Evolutionary conservation across 2,113 vertebrate genomes (phyloP).

Genomic region (Genyomyrus donnyi): DNA sequence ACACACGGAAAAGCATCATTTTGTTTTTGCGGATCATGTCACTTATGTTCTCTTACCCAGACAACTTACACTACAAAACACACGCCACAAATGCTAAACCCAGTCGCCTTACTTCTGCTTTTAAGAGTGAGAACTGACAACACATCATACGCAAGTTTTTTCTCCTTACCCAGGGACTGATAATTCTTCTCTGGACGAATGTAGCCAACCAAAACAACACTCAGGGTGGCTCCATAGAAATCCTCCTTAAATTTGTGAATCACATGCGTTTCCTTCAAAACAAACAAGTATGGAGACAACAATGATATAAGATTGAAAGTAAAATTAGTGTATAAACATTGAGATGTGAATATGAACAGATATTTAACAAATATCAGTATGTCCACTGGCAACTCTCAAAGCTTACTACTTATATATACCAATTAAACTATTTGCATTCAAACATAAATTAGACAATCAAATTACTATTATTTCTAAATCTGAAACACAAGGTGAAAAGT

Average conservation of each 20-base stretch:
- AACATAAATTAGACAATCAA: too few relatives aligned
- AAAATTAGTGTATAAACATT: neutral
- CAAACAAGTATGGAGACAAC: neutral
- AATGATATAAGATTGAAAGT: neutral
- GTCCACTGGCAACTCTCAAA: neutral
- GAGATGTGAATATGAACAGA: neutral
- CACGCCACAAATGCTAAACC: neutral
- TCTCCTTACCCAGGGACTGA: constrained; percentile 73
- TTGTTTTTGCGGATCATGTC: neutral
- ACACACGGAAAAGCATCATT: neutral
- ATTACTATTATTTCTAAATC: neutral
- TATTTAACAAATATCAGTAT: neutral
- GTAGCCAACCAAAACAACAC: constrained; percentile 81
- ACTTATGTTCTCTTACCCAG: neutral
- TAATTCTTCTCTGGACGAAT: constrained; percentile 89
- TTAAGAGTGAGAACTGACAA: neutral
- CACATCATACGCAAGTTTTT: neutral
- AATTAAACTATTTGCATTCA: neutral
- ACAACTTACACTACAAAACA: neutral
- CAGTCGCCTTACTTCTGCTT: neutral
- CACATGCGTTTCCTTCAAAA: constrained; percentile 81
- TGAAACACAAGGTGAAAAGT: neutral
- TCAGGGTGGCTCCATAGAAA: constrained; percentile 88
- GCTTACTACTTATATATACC: neutral
- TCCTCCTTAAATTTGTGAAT: constrained; percentile 91